These are phyloP conservation scores for Dugesia japonica DNA, from an alignment of 2,888 invertebrate genomes.

Conservation along the genomic window DNA sequence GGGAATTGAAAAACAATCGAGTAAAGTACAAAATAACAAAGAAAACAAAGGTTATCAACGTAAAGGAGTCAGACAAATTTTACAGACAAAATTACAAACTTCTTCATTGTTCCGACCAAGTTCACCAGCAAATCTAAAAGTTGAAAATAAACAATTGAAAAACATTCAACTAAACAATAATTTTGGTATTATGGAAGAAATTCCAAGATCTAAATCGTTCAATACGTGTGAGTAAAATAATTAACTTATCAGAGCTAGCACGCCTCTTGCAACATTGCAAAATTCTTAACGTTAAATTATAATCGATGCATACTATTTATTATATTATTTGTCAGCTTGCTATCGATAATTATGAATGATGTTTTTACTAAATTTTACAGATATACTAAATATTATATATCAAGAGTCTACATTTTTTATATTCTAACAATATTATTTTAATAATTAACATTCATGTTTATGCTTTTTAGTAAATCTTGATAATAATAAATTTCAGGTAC, in stretches of 20 bases:
- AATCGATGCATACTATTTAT: neutral
- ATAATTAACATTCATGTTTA: no score
- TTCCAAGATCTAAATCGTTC: neutral
- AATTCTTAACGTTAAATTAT: neutral
- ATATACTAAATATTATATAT: no score
- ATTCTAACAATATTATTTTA: no score
- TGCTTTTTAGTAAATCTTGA: neutral
- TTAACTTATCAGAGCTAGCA: neutral
- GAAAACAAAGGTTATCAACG: conserved; percentile 9
- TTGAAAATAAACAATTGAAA: neutral
- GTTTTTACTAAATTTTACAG: neutral
- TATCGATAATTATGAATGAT: neutral
- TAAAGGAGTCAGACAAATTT: neutral
- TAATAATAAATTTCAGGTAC: neutral
- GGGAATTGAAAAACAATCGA: neutral
- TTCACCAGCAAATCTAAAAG: neutral
- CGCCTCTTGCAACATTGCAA: conserved; percentile 8
- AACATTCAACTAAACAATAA: neutral
- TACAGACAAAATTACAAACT: neutral
- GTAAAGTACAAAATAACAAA: neutral
- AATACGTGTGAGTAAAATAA: conserved; percentile 3
- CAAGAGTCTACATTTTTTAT: no score
- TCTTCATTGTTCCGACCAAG: neutral
- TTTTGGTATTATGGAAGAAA: neutral
- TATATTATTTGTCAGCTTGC: neutral